Conservation (phyloP, 1,140 invertebrate genomes). For the Sycophaga agraensis region DNA sequence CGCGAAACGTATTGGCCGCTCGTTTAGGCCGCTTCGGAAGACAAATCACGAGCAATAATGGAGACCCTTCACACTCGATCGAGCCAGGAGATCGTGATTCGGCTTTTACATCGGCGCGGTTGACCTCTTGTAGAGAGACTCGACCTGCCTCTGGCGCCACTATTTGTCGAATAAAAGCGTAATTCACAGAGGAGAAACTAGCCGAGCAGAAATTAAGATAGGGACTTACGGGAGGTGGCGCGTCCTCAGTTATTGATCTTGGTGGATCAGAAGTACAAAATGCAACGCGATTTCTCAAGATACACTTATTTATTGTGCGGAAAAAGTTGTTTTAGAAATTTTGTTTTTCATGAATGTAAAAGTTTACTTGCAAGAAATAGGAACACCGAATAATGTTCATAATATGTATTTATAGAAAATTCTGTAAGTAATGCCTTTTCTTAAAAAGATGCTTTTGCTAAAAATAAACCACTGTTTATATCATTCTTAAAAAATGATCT, state of each 20-base stretch:
- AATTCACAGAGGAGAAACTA: constrained; percentile 9
- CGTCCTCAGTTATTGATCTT: constrained; percentile 2
- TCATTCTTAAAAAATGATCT: no score
- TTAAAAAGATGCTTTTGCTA: no score
- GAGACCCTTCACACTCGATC: constrained; percentile 32
- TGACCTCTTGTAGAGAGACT: not conserved
- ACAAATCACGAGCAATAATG: constrained; percentile 32
- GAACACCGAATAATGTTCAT: no score
- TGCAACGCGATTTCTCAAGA: no score
- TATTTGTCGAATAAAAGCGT: constrained; percentile 25
- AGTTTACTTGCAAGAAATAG: no score
- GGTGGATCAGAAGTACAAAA: no score
- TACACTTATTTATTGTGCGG: no score
- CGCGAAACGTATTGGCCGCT: constrained; percentile 23
- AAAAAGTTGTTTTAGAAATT: no score
- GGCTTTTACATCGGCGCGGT: constrained; percentile 20
- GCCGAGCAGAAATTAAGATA: constrained; percentile 25
- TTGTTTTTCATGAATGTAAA: no score
- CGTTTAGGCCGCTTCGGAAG: constrained; percentile 6
- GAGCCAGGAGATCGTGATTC: constrained; percentile 20
- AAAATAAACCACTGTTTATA: no score
- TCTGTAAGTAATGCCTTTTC: no score
- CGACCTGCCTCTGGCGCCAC: not conserved
- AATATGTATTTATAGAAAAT: no score
- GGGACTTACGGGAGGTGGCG: not conserved